Base-by-base conservation (phyloP, 2,888 invertebrate genomes). In the Theretra japonica region DNA sequence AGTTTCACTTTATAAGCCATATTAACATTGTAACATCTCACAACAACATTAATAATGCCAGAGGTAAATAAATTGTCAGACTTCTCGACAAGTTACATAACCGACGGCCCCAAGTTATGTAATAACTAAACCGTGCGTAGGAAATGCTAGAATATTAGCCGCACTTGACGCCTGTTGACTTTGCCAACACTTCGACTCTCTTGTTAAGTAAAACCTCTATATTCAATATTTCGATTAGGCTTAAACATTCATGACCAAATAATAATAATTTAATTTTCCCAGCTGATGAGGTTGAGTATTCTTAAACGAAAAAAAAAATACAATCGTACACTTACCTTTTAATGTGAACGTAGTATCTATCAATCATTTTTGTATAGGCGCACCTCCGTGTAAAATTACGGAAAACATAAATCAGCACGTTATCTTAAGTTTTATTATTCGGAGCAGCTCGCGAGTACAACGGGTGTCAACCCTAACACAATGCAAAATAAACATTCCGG, bases 401-500 rank as follows among this genome's bases (percentile, higher is more conserved):
- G 15, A 41, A 62, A 21, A 33, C 33, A 53, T n/a, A 62, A 21
- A 21, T 62, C 33, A 62, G 33, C 1, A 21, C 41, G 65, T 65
- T 65, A 65, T 65, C 65, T 65, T 6, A 48, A 65, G 41, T 1
- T 1, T 23, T 48, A 48, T 48, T 28, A 19, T n/a, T 17, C 17
- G 6, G 21, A 33, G 33, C 33, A 62, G 62, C 41, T 7, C 23
- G 17, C 41, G 25, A 4, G 23, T 48, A 65, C 65, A 23, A 48
- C n/a, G 23, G 48, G n/a, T 70, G 25, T 59, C 41, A 70, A 50
- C 25, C 70, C 70, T 70, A 48, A 41, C 58, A 41, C 73, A 75
- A 80, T 76, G 80, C 77, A 82, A 86, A 82, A 86, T 85, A 80
- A 84, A 82, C 82, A 86, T 86, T 84, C 81, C 80, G 70, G 72